Percentiles rank a stretch among this genome's conserved stretches.
Conservation (phyloP, 1,140 invertebrate species). For the Drosophila melanica region DNA sequence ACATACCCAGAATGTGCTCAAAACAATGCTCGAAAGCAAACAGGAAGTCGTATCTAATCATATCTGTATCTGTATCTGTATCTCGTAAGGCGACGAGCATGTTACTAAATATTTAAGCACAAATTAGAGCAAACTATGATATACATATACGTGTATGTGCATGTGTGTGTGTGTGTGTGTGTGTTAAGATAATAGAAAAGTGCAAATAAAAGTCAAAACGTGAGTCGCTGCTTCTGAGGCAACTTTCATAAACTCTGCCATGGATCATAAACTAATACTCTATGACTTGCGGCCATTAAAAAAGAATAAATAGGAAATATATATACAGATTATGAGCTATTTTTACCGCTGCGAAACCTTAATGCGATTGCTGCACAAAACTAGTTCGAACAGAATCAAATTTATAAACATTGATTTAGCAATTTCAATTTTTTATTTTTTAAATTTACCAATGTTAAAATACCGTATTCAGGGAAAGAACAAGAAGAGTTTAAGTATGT, state of each 20-base stretch:
- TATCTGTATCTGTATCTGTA: conserved; percentile 47
- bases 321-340: too few species aligned
- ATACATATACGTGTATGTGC: conserved; percentile 41
- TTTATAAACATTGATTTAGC: too few species aligned
- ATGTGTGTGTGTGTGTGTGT: conserved; percentile 22
- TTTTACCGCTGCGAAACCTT: too few species aligned
- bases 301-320: too few species aligned
- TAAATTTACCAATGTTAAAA: too few species aligned
- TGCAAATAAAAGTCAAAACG: conserved; percentile 71
- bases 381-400: too few species aligned
- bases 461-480: too few species aligned
- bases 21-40: conserved; percentile 39
- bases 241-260: conserved; percentile 39
- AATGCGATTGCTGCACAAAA: too few species aligned
- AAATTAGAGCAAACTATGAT: conserved; percentile 75
- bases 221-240: conserved; percentile 17
- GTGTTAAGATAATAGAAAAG: conserved; percentile 66
- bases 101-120: conserved; percentile 80
- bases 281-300: too few species aligned
- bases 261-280: background rate
- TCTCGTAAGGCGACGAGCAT: conserved; percentile 49
- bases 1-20: conserved; percentile 34
- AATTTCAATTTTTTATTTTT: too few species aligned
- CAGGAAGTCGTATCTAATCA: conserved; percentile 79
- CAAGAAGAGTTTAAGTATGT: too few species aligned